These are phyloP conservation scores for Drosophila serrata DNA, from an alignment of 1,140 invertebrate species.

Conservation along the genomic window DNA sequence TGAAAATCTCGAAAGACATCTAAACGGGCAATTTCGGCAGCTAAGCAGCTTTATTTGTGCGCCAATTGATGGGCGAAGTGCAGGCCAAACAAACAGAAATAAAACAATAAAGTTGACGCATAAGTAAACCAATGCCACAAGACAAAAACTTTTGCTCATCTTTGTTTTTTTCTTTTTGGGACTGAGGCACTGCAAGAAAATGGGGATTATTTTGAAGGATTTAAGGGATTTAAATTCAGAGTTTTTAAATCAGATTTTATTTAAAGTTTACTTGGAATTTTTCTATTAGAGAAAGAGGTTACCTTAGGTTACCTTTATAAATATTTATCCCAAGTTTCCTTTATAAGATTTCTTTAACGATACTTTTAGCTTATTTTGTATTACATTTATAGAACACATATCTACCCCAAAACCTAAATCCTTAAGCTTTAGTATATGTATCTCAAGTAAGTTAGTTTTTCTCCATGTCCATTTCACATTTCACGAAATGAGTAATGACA, in stretches of 20 bases:
- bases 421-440: background rate
- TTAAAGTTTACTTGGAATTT: rapidly evolving
- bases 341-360: background rate
- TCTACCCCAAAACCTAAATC: background rate
- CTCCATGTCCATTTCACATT: constrained; percentile 40
- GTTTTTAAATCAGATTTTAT: background rate
- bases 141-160: constrained; percentile 32
- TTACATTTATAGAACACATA: background rate
- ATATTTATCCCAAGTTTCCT: background rate
- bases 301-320: too few relatives aligned
- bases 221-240: rapidly evolving
- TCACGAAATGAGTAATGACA: constrained; percentile 71
- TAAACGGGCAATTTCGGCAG: constrained; percentile 48
- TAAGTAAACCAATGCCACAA: constrained; percentile 11
- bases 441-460: background rate
- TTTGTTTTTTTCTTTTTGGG: constrained; percentile 6
- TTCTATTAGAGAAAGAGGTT: background rate
- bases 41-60: constrained; percentile 58
- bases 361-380: background rate
- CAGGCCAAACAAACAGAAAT: constrained; percentile 68
- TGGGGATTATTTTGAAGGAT: background rate
- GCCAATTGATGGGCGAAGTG: constrained; percentile 42
- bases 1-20: constrained; percentile 7
- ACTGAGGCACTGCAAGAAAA: constrained; percentile 22
- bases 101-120: constrained; percentile 43